Conservation (phyloP, 2,888 invertebrate genomes). For the Tribolium freemani region DNA sequence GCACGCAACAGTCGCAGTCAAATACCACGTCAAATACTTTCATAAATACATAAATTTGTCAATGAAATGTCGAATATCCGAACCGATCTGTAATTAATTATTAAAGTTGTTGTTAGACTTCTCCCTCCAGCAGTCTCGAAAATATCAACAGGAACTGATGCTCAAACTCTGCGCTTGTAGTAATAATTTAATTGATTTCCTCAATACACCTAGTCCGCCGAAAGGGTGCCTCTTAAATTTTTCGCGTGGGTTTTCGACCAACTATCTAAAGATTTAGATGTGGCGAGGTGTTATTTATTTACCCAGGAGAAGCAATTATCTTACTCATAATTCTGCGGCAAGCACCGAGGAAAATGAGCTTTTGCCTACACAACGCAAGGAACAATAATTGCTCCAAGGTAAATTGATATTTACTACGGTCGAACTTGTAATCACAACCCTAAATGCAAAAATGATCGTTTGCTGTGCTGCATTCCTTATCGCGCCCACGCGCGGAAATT, state of each 20-base stretch:
- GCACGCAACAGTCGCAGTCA: slow-evolving; percentile 1
- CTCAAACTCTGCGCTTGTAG: neutral
- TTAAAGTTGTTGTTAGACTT: neutral
- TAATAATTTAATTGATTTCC: neutral
- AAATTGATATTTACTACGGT: slow-evolving; percentile 29
- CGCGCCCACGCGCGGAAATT: slow-evolving; percentile 21
- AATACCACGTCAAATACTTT: slow-evolving; percentile 22
- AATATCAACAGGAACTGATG: neutral
- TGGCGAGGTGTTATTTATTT: slow-evolving; percentile 28
- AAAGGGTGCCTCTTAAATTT: neutral
- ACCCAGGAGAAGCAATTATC: slow-evolving; percentile 31
- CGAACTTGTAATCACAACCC: slow-evolving; percentile 9
- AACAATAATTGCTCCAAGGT: slow-evolving; percentile 27
- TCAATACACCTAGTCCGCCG: neutral
- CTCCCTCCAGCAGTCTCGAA: neutral
- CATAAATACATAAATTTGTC: slow-evolving; percentile 28
- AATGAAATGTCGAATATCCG: slow-evolving; percentile 28
- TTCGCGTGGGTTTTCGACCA: slow-evolving; percentile 2
- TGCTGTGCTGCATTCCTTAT: slow-evolving; percentile 9
- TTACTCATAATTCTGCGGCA: slow-evolving; percentile 16
- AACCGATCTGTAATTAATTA: slow-evolving; percentile 22
- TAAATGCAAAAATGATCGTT: slow-evolving; percentile 29
- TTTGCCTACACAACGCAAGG: slow-evolving; percentile 8
- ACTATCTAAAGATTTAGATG: slow-evolving; percentile 11
- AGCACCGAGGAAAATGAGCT: slow-evolving; percentile 18